These are phyloP conservation scores for Montifringilla adamsi DNA, from an alignment of 2,113 vertebrate species.

Conservation along the genomic window DNA sequence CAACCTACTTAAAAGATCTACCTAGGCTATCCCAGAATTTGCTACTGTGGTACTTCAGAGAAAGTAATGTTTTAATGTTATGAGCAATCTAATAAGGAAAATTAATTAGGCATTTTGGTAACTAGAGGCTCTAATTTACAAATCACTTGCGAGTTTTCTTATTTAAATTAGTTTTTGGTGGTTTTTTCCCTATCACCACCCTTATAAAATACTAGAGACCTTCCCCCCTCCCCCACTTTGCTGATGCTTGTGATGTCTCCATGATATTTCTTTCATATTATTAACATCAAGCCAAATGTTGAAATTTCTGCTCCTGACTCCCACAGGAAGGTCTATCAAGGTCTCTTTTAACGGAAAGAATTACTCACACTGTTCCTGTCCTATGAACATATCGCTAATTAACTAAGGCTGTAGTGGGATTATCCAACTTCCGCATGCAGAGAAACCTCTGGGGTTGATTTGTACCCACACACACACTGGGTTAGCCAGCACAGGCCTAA, in stretches of 20 bases:
- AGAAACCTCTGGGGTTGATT: neutral
- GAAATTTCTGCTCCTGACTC: slow-evolving; percentile 2
- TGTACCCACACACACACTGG: neutral
- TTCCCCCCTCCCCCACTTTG: neutral
- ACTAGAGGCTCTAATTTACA: slow-evolving; percentile 7
- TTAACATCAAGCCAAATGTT: neutral
- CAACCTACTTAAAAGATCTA: slow-evolving; percentile 9
- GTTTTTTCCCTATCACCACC: neutral
- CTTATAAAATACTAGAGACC: neutral
- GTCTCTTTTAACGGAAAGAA: slow-evolving; percentile 51
- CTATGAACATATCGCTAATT: neutral
- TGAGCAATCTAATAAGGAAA: slow-evolving; percentile 16
- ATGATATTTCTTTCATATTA: neutral
- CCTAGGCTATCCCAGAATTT: neutral
- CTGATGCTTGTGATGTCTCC: neutral
- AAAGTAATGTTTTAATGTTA: slow-evolving; percentile 31
- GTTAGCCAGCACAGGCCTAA: neutral
- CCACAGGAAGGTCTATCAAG: slow-evolving; percentile 39
- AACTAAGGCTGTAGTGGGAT: neutral
- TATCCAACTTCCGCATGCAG: neutral
- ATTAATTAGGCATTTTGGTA: slow-evolving; percentile 19
- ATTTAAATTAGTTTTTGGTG: neutral
- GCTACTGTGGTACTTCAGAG: neutral
- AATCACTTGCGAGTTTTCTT: neutral
- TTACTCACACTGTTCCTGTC: slow-evolving; percentile 32